Evolutionary conservation across 2,113 vertebrate genomes (phyloP), one percentile per base, ranked within the genome.

Genomic region (Fulica atra): DNA sequence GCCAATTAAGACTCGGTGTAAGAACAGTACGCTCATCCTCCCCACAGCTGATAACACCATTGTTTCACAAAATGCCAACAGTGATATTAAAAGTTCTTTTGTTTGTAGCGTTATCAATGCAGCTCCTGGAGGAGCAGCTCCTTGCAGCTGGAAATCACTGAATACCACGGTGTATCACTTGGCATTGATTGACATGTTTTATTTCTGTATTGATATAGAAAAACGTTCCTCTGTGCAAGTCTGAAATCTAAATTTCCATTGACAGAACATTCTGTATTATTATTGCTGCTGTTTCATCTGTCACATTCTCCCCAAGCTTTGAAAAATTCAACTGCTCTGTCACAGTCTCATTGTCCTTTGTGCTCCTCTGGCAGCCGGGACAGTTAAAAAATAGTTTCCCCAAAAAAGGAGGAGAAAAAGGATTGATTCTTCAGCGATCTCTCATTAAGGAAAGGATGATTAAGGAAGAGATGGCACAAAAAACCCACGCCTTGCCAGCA

Each of bases 181-280:
- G 76, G 93, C 89, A 64, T 36, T 86, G 94, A 93, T 8, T 88
- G 93, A 77, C 83, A 68, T 82, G 87, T 73, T 88, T 94, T 87
- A 93, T 93, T 95, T 93, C 59, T 81, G 79, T 94, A 93, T 78
- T 73, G 74, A 83, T 95, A 80, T 0, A 86, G 74, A 82, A 89
- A 76, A 95, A 92, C 21, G 79, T 73, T 96, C 82, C 79, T 86
- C 89, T 51, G 13, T 73, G 60, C 2, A 3, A 66, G 89, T 63
- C 86, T 95, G 83, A 96, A 93, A 88, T 70, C 92, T 70, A 88
- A 72, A 93, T 90, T 89, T 69, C 93, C 94, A 96, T 70, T 86
- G 90, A 95, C 79, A 93, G 95, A 94, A 92, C 92, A 13, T 90
- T 93, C 92, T 90, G 88, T 88, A 56, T 95, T 81, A 82, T 77